Evolutionary conservation across 30 jellyfish, hydroid and myxozoan genomes (phyloP).

Genomic region (Hydractinia echinata): DNA sequence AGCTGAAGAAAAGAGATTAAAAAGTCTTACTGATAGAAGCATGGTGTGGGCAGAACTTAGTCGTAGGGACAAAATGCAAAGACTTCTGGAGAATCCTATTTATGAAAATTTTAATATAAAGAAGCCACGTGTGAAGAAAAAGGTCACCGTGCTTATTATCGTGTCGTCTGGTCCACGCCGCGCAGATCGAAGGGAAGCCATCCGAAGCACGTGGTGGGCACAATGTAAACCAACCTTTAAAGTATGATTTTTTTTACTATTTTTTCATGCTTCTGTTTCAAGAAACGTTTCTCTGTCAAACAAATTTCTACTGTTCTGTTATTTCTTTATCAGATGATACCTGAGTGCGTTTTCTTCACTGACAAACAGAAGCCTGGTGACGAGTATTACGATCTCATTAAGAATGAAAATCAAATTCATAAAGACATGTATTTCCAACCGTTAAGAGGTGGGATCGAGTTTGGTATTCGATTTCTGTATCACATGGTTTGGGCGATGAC

Average conservation of each 20-base stretch:
- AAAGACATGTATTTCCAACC: conserved; percentile 61
- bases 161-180: conserved; percentile 31
- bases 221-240: conserved; percentile 1
- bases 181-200: conserved; percentile 8
- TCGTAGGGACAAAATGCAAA: background rate
- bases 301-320: background rate
- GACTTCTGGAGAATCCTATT: conserved; percentile 6
- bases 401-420: conserved; percentile 25
- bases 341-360: conserved; percentile 71
- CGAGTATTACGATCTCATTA: background rate
- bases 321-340: conserved; percentile 37
- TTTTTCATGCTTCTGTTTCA: background rate
- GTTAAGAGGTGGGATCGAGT: conserved; percentile 64
- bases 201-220: conserved; percentile 18
- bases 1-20: background rate
- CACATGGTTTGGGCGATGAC: conserved; percentile 75
- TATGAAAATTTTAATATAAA: background rate
- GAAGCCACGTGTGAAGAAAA: background rate
- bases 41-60: background rate
- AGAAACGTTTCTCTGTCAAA: background rate
- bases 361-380: conserved; percentile 29
- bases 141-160: background rate
- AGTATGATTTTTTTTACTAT: background rate
- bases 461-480: conserved; percentile 74
- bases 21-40: background rate